Evolutionary conservation across 2,888 invertebrate genomes (phyloP), one percentile per base, ranked within the genome.

Genomic region (Rhagonycha fulva): DNA sequence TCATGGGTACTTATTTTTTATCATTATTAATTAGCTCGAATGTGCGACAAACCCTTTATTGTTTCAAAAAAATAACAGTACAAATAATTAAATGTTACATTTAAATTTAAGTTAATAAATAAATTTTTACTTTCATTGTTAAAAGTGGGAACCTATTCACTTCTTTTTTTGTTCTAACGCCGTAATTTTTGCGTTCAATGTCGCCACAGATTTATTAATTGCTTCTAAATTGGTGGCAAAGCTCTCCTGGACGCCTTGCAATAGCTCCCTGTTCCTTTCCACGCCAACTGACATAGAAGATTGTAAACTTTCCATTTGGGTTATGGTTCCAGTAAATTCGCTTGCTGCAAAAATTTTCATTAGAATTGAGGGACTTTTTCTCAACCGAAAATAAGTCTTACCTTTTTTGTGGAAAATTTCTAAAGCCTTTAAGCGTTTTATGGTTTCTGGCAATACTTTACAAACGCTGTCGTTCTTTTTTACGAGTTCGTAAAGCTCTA

Each of bases 381-480:
- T 14, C 47, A 63, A 32, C n/a, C 1, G 26, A 10, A 60, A 71
- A 26, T 19, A 47, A 24, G 71, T 74, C 78, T 86, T 88, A 96
- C 97, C 97, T 92, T 97, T 96, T 87, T 94, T 94, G 85, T 98
- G 98, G 7, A 98, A 89, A 3, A 93, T 92, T 87, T 96, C 95
- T 4, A 98, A 89, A 1, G 97, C 94, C 82, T 94, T 92, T 91
- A 98, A 93, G 74, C 98, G 91, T 82, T 96, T 95, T 47, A 98
- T 91, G 24, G 95, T 92, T 82, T 93, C 92, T 0, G 95, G 95
- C 76, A 96, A 85, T 76, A 96, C 91, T 86, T 95, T 94, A 70
- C 93, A 91, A 77, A 96, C 91, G 10, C 93, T 92, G 84, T 98
- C 97, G 76, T 94, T 94, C 87, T 95, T 95, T 87, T 96, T 96